Percentiles rank a stretch among this genome's conserved stretches.
These are phyloP conservation scores for Copidosoma floridanum DNA, from an alignment of 1,140 invertebrate species.

Conservation along the genomic window DNA sequence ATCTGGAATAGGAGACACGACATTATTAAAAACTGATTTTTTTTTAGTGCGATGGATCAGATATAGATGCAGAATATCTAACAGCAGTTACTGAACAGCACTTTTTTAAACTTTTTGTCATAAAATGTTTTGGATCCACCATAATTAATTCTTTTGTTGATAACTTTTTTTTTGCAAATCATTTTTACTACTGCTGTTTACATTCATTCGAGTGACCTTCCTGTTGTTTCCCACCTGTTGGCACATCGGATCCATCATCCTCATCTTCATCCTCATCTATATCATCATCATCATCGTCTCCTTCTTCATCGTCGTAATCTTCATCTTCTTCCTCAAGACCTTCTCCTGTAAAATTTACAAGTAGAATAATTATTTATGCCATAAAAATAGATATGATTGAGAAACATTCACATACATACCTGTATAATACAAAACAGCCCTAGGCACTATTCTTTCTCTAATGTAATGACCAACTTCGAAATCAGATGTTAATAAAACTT, in stretches of 20 bases:
- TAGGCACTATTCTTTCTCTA: constrained; percentile 87
- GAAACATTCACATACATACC: constrained; percentile 54
- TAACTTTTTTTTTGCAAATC: constrained; percentile 19
- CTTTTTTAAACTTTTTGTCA: constrained; percentile 27
- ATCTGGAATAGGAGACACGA: constrained; percentile 51
- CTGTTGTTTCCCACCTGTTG: constrained; percentile 36
- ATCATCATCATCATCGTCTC: constrained; percentile 51
- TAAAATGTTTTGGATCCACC: constrained; percentile 17
- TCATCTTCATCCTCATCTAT: constrained; percentile 52
- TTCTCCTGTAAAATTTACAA: constrained; percentile 57
- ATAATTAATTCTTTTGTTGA: constrained; percentile 14
- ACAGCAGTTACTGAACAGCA: constrained; percentile 36
- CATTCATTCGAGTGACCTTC: constrained; percentile 47
- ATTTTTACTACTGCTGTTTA: constrained; percentile 57
- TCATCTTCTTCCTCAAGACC: constrained; percentile 73
- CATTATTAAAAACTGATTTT: constrained; percentile 40
- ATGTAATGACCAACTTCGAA: constrained; percentile 99
- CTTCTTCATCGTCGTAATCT: constrained; percentile 65
- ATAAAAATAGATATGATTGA: background rate
- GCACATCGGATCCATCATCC: constrained; percentile 33
- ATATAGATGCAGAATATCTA: constrained; percentile 36
- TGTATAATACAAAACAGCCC: constrained; percentile 92
- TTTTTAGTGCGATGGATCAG: constrained; percentile 31
- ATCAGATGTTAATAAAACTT: constrained; percentile 80
- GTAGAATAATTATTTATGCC: too few relatives aligned